Evolutionary conservation across 1,140 invertebrate genomes (phyloP).

Genomic region (Panagrolaimus sp.): DNA sequence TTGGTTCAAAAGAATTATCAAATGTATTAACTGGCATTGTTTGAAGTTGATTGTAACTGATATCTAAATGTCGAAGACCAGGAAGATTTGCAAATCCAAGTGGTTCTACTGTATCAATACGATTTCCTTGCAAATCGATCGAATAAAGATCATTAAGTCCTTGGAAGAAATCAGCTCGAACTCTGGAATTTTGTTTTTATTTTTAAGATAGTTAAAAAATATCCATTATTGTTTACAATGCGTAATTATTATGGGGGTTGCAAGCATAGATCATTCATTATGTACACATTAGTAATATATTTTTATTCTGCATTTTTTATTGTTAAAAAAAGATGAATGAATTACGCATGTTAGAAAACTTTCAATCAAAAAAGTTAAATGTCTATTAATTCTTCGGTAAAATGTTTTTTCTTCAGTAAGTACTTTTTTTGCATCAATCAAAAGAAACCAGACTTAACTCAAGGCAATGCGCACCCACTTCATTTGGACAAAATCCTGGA

Average conservation of each 20-base stretch:
- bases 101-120: constrained; percentile 50
- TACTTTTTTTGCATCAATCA: too few relatives aligned
- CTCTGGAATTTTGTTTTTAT: constrained; percentile 24
- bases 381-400: too few relatives aligned
- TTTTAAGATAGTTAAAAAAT: neutral
- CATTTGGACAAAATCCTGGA: neutral
- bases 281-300: too few relatives aligned
- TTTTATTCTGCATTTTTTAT: too few relatives aligned
- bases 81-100: constrained; percentile 56
- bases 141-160: constrained; percentile 55
- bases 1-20: constrained; percentile 47
- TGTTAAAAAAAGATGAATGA: too few relatives aligned
- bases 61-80: constrained; percentile 52
- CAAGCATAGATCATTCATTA: too few relatives aligned
- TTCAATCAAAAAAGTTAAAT: too few relatives aligned
- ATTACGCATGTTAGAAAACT: too few relatives aligned
- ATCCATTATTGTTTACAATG: neutral
- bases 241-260: too few relatives aligned
- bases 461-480: constrained; percentile 5
- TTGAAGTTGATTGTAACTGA: constrained; percentile 58
- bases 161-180: constrained; percentile 55
- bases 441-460: neutral
- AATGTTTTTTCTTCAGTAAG: too few relatives aligned
- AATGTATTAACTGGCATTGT: constrained; percentile 54
- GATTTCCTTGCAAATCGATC: constrained; percentile 56